Evolutionary conservation across 2,113 vertebrate species (phyloP), one percentile per base, ranked within the genome.

Genomic region (Pterocles orientalis): DNA sequence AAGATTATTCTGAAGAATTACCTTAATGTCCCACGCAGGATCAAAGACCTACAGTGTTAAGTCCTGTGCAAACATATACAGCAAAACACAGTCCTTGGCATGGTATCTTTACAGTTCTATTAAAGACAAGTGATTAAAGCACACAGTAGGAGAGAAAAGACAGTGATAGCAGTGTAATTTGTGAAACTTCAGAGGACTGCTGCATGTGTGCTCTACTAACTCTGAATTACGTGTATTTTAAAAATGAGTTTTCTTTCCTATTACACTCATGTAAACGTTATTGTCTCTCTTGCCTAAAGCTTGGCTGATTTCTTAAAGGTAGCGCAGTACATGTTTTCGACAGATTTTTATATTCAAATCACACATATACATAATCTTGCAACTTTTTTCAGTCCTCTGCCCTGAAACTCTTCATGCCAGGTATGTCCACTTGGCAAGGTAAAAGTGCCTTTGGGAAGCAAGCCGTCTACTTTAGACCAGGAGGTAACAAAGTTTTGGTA

Each of bases 91-190:
- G 57, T 45, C 34, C 53, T 89, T 90, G 45, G 76, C 62, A 58
- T 6, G 7, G 11, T 85, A 85, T 57, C 71, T 93, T 90, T 88
- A 78, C 47, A 70, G 92, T 83, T 68, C 54, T 85, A 82, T 90
- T 92, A 95, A 87, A 95, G 66, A 75, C 53, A 95, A 85, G 66
- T 80, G 73, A 91, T 92, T 92, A 95, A 95, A 92, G 24, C 26
- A 91, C 81, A 76, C 61, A 87, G 50, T 72, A 47, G 65, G 77
- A 94, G 57, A 92, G 81, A 95, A 75, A 90, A 92, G 69, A 82
- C 57, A 65, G 39, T 45, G 61, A 53, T 79, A 94, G 76, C 33
- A 78, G 29, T 31, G 45, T 71, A 79, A 91, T 89, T 91, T 90
- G 81, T 95, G 86, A 75, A 95, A 91, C 66, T 94, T 95, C 61